These are phyloP conservation scores for Pogonomyrmex barbatus DNA, from an alignment of 1,140 invertebrate species.

Conservation along the genomic window DNA sequence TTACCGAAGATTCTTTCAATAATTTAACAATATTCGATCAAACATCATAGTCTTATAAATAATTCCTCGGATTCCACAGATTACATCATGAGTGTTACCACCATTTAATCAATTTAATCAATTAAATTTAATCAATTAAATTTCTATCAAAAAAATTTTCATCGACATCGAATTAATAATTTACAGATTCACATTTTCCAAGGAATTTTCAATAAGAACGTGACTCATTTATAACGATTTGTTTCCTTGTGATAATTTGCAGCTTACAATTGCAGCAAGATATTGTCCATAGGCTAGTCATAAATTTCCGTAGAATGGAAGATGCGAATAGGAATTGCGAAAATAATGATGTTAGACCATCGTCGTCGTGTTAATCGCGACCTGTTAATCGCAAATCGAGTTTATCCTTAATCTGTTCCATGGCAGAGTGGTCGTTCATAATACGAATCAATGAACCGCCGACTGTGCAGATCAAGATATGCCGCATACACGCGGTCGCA, in stretches of 20 bases:
- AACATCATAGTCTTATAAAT: neutral
- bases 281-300: constrained; percentile 42
- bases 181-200: neutral
- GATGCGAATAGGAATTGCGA: constrained; percentile 3
- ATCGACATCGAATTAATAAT: neutral
- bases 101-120: constrained; percentile 19
- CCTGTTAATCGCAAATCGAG: constrained; percentile 15
- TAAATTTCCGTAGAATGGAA: constrained; percentile 46
- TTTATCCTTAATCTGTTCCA: constrained; percentile 10
- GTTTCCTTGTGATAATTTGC: neutral
- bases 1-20: neutral
- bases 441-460: constrained; percentile 24
- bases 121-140: neutral
- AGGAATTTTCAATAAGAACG: neutral
- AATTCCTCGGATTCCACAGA: neutral
- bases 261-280: constrained; percentile 51
- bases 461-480: constrained; percentile 35
- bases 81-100: constrained; percentile 5
- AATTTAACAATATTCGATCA: neutral
- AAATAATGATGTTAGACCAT: neutral
- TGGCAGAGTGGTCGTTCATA: neutral
- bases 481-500: neutral
- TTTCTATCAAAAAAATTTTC: neutral
- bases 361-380: constrained; percentile 24
- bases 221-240: neutral